Evolutionary conservation across 1,140 invertebrate species (phyloP), one percentile per base, ranked within the genome.

Genomic region (Drosophila biarmipes): DNA sequence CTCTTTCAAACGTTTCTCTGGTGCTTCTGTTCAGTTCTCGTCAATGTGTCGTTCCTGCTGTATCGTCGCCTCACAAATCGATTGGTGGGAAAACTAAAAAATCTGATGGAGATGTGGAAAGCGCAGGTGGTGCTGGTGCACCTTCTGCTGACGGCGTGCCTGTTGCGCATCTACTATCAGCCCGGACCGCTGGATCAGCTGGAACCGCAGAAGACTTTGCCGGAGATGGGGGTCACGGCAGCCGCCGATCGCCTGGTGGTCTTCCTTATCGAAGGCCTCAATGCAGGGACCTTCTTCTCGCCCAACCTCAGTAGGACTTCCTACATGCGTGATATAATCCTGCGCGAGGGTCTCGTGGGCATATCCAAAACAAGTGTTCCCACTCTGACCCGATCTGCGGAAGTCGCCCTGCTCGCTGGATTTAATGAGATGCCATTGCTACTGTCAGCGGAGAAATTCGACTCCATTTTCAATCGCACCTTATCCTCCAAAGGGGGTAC

Each of bases 371-470:
- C 98, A 1, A 93, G 95, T 91, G 96, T 99, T 6, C 98, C 98
- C 0, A 99, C 98, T 14, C 98, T 99, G 93, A 98, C 97, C 0
- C 94, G 98, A 61, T 97, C 98, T 17, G 98, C 98, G 0, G 97
- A 99, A 93, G 97, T 99, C 24, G 98, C 98, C 17, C 93, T 99
- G 0, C 96, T 98, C 86, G 98, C 97, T 68, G 91, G 98, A 6
- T 96, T 99, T 61, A 98, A 99, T 93, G 98, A 99, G 94, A 98
- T 99, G 93, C 98, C 98, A 12, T 98, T 97, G 84, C 98, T 40
- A 94, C 99, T 53, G 95, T 96, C 97, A 11, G 96, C 98, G 11
- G 95, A 97, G 0, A 38, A 17, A 84, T 99, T 99, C 95, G 98
- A 99, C 93, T 98, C 97, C 17, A 94, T 99, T 3, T 98, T 99